Evolutionary conservation across 2,888 invertebrate genomes (phyloP).

Genomic region (Thereva unica): DNA sequence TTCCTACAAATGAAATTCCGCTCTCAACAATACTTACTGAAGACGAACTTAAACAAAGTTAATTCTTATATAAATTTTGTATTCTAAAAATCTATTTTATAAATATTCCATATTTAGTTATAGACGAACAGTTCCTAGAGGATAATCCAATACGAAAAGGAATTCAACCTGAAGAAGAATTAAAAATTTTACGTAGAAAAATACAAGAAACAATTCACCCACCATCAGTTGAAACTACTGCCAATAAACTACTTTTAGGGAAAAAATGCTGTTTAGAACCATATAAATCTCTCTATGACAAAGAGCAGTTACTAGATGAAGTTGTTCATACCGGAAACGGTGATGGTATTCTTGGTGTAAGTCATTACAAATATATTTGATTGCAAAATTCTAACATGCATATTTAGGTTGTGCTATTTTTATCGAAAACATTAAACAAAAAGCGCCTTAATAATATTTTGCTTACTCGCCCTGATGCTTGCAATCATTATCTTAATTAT

Average conservation of each 20-base stretch:
- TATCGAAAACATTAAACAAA: constrained; percentile 73
- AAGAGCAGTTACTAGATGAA: constrained; percentile 72
- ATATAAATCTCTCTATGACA: constrained; percentile 67
- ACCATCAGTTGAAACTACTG: constrained; percentile 51
- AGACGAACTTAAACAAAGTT: constrained; percentile 48
- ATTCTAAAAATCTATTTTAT: not conserved
- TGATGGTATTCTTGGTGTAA: constrained; percentile 65
- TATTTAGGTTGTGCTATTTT: constrained; percentile 71
- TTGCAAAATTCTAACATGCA: constrained; percentile 29
- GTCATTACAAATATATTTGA: constrained; percentile 17
- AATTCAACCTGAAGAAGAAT: constrained; percentile 56
- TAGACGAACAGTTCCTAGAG: constrained; percentile 63
- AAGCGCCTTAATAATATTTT: constrained; percentile 72
- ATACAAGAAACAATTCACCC: constrained; percentile 47
- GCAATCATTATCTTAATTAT: constrained; percentile 75
- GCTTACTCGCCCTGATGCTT: constrained; percentile 69
- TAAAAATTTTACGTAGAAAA: constrained; percentile 51
- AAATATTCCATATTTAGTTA: constrained; percentile 50
- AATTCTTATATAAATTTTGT: constrained; percentile 44
- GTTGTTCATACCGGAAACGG: constrained; percentile 75
- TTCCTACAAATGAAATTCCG: constrained; percentile 51
- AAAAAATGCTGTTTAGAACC: constrained; percentile 60
- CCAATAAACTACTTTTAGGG: constrained; percentile 59
- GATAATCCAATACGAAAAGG: constrained; percentile 54
- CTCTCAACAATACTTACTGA: constrained; percentile 54